phyloP scores from a whole-genome alignment of 2,113 vertebrate species.

The Megatriorchis doriae region DNA sequence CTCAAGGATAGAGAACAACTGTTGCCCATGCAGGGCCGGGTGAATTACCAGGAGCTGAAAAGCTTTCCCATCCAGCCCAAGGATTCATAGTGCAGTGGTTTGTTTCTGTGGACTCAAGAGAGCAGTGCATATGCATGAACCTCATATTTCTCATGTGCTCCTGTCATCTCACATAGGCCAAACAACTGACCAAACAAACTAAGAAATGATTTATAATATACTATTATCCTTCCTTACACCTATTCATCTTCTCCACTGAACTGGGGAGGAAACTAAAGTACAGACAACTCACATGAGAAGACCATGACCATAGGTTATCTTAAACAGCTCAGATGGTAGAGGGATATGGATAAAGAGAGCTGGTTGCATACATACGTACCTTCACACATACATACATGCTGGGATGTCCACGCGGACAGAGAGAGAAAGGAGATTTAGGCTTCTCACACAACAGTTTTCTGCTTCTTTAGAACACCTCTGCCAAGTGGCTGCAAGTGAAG shows the following conservation, averaged over 20 bases:
- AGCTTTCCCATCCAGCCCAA: background rate
- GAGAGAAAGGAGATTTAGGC: background rate
- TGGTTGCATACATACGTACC: background rate
- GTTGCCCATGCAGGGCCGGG: background rate
- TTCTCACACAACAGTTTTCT: background rate
- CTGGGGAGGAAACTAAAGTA: background rate
- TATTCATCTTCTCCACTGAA: background rate
- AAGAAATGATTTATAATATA: background rate
- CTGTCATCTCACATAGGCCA: background rate
- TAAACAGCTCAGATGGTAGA: background rate
- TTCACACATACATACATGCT: fast-evolving
- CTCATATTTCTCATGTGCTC: background rate
- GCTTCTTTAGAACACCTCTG: background rate
- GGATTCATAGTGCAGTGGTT: background rate
- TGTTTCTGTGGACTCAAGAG: background rate
- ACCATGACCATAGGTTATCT: background rate
- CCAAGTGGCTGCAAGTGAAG: background rate
- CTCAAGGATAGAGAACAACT: background rate
- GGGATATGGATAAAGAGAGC: background rate
- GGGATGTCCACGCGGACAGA: background rate
- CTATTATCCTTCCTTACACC: background rate
- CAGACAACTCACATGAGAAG: background rate
- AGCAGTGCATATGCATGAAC: background rate
- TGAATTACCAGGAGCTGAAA: background rate
- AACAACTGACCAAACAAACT: background rate